Evolutionary conservation across 2,888 invertebrate genomes (phyloP).

Genomic region (Cyclophora punctaria): DNA sequence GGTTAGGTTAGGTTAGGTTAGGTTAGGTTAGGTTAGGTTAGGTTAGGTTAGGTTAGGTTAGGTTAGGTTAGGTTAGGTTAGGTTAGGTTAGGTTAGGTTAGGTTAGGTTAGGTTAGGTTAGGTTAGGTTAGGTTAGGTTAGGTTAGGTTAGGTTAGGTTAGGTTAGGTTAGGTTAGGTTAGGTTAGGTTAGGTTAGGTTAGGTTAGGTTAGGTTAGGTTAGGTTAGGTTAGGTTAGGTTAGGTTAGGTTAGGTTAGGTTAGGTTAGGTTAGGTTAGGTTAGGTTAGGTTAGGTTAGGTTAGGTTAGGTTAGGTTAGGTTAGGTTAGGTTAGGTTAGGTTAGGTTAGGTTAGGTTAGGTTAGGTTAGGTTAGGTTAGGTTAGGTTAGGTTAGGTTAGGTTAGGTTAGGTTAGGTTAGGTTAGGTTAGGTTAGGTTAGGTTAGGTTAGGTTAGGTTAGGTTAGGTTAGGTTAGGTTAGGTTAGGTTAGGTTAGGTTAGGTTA

Average conservation of each 20-base stretch:
- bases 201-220: constrained; percentile 8
- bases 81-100: constrained; percentile 10
- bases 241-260: constrained; percentile 15
- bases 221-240: constrained; percentile 11
- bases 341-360: constrained; percentile 7
- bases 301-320: constrained; percentile 16
- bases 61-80: constrained; percentile 13
- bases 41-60: constrained; percentile 9
- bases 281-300: constrained; percentile 15
- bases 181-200: constrained; percentile 11
- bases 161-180: constrained; percentile 11
- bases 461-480: constrained; percentile 16
- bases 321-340: constrained; percentile 8
- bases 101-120: constrained; percentile 8
- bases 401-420: constrained; percentile 13
- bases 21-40: constrained; percentile 6
- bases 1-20: constrained; percentile 9
- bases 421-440: constrained; percentile 15
- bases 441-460: constrained; percentile 15
- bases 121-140: constrained; percentile 8
- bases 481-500: constrained; percentile 14
- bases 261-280: constrained; percentile 14
- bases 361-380: constrained; percentile 15
- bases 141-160: constrained; percentile 9
- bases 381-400: constrained; percentile 11